Base-by-base conservation (phyloP, 2,888 invertebrate genomes). In the Trichogramma dendrolimi region DNA sequence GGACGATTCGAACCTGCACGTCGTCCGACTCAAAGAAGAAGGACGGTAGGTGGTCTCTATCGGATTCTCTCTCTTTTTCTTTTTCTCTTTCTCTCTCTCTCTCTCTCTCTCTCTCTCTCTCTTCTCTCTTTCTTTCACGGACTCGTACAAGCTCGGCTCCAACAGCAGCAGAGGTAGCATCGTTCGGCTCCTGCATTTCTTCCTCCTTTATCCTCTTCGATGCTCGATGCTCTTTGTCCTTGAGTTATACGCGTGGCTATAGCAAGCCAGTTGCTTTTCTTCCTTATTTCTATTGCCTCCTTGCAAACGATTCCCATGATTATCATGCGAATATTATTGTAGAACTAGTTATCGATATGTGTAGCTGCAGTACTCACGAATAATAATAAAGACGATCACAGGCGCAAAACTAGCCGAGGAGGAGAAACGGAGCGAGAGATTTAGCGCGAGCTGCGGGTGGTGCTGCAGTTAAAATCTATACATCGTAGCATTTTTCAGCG, bases 11-110 rank as follows among this genome's bases (percentile, higher is more conserved):
- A 27, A 61, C 55, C 50, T 58, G 39, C 38, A 27, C 38, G 50
- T 42, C 68, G 70, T 70, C 71, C 75, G 73, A 74, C 76, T 71
- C 74, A 68, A 66, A 77, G 78, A 78, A 78, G 78, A 74, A 72
- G 71, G 75, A 75, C 77, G 75, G 78, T 78, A 78, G 78, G 78
- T 78, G 78, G 78, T 78, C 78, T 27, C 27, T 75, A 73, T 76
- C 73, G 75, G 71, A 70, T 51, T 55, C 54, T 49, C 27, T 46
- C 50, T 41, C 56, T 69, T 69, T 71, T 62, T 71, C 73, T 71
- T 69, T 69, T 68, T 66, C 63, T 67, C 47, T 60, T 60, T 52
- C 62, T 55, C 54, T 5, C 54, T 52, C 48, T 50, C 54, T 39
- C 57, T 55, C 55, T 44, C 65, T 51, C 60, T 14, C 14, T 14